These are phyloP conservation scores for Clarias macrocephalus DNA, from an alignment of 2,113 vertebrate genomes.

Conservation along the genomic window DNA sequence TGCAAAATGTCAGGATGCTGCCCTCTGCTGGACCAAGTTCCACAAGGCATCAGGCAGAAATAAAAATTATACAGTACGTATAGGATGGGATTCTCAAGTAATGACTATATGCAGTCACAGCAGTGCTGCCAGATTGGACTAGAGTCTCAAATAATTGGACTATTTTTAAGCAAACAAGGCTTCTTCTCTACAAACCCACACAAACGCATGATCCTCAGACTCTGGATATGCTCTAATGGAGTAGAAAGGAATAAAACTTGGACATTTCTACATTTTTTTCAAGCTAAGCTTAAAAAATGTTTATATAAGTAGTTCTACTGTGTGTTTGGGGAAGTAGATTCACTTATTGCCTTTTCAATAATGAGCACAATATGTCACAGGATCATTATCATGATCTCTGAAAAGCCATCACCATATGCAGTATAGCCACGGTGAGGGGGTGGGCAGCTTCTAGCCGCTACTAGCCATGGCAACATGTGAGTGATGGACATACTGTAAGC, in stretches of 20 bases:
- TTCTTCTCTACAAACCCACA: background rate
- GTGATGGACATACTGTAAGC: background rate
- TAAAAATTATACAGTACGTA: background rate
- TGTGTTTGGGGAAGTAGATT: background rate
- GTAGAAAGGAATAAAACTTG: background rate
- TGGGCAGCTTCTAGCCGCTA: background rate
- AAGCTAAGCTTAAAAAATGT: background rate
- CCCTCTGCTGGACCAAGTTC: conserved; percentile 29
- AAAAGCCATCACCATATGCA: background rate
- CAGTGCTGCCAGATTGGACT: conserved; percentile 12
- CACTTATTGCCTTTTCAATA: background rate
- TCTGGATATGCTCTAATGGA: background rate
- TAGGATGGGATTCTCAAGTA: background rate
- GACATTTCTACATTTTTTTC: background rate
- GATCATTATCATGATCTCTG: background rate
- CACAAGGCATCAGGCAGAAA: conserved; percentile 16
- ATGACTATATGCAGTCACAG: background rate
- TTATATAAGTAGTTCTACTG: background rate
- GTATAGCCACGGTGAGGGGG: background rate
- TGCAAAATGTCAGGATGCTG: conserved; percentile 7
- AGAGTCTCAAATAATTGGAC: background rate
- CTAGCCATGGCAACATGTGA: background rate
- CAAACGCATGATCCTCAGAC: background rate
- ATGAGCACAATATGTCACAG: background rate
- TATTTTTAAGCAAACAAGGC: conserved; percentile 24